These are phyloP conservation scores for Ctenicera cuprea DNA, from an alignment of 2,888 invertebrate genomes.

Conservation along the genomic window DNA sequence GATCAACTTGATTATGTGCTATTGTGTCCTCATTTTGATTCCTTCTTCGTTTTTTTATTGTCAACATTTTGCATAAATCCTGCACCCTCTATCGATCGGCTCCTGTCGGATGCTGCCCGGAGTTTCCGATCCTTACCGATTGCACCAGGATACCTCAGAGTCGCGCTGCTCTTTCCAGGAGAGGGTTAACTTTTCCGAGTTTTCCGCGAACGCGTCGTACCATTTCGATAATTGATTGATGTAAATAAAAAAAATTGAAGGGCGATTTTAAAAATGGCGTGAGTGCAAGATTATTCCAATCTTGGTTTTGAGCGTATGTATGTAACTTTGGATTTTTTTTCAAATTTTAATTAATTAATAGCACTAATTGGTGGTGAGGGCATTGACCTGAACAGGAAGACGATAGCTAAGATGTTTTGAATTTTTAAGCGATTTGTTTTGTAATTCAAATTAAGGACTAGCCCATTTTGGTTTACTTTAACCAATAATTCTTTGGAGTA, in stretches of 20 bases:
- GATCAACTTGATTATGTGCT: not conserved
- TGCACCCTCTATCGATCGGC: conserved; percentile 67
- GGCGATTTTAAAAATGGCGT: not conserved
- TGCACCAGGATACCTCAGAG: conserved; percentile 58
- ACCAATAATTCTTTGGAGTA: too few relatives aligned
- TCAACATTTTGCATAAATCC: conserved; percentile 54
- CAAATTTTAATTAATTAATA: not conserved
- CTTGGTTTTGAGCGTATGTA: not conserved
- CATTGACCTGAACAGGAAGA: too few relatives aligned
- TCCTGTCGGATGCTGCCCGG: conserved; percentile 67
- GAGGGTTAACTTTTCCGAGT: conserved; percentile 32
- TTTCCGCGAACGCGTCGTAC: conserved; percentile 31
- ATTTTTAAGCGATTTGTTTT: too few relatives aligned
- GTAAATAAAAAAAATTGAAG: not conserved
- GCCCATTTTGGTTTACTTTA: too few relatives aligned
- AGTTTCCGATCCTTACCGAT: conserved; percentile 62
- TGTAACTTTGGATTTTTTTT: not conserved
- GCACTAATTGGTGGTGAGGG: too few relatives aligned
- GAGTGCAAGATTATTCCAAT: not conserved
- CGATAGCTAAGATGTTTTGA: too few relatives aligned
- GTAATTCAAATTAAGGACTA: too few relatives aligned
- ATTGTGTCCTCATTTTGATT: not conserved
- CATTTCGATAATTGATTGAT: not conserved
- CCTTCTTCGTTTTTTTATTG: conserved; percentile 27
- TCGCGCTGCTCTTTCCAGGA: conserved; percentile 38